phyloP scores from a whole-genome alignment of 37 sponge, comb jelly and placozoan species.

The Spongilla lacustris region DNA sequence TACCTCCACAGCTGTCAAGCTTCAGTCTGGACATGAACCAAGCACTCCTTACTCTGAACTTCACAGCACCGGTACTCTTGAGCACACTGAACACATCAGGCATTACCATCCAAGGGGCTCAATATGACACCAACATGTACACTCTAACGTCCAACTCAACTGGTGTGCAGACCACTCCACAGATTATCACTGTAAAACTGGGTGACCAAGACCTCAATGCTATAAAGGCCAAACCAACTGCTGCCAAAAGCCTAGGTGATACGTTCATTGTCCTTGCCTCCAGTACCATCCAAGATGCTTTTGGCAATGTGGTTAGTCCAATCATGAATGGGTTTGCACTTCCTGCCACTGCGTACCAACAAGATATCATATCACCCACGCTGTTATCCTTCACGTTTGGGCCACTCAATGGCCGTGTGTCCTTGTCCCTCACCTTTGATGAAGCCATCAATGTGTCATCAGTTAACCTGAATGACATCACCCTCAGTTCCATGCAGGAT shows the following conservation, averaged over 20 bases:
- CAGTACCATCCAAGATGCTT: constrained; percentile 46
- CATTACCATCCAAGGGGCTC: constrained; percentile 68
- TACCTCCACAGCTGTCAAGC: constrained; percentile 52
- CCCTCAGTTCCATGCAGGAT: constrained; percentile 42
- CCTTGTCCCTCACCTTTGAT: constrained; percentile 74
- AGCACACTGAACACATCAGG: constrained; percentile 40
- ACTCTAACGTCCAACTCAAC: constrained; percentile 21
- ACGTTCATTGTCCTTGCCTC: constrained; percentile 45
- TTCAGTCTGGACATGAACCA: constrained; percentile 77
- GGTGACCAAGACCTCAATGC: constrained; percentile 61
- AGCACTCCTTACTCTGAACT: constrained; percentile 52
- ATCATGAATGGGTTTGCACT: constrained; percentile 22
- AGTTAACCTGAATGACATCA: constrained; percentile 47
- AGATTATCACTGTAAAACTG: constrained; percentile 28
- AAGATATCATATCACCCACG: constrained; percentile 52
- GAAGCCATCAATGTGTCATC: constrained; percentile 72
- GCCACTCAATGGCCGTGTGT: constrained; percentile 67
- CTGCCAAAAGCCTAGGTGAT: constrained; percentile 48
- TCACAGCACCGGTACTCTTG: constrained; percentile 71
- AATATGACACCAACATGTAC: constrained; percentile 26
- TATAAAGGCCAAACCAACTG: constrained; percentile 57
- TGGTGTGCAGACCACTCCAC: background rate
- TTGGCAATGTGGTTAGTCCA: constrained; percentile 25
- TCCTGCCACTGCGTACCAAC: constrained; percentile 17
- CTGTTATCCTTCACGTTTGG: constrained; percentile 77